Percentiles rank a stretch among this genome's conserved stretches.
phyloP scores from a whole-genome alignment of 2,888 invertebrate species.

The Cephalotes varians region DNA sequence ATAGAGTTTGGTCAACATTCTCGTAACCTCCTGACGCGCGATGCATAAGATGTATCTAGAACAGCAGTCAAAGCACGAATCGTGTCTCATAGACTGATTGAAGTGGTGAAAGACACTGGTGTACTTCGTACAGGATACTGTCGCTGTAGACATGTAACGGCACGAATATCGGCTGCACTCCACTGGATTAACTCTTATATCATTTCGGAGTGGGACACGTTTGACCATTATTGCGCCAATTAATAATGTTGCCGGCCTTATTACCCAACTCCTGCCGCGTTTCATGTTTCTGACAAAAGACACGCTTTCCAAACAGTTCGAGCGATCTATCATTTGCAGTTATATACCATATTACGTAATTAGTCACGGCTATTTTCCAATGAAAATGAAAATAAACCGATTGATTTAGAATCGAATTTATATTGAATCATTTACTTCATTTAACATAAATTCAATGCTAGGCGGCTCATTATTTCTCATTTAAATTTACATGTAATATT shows the following conservation, averaged over 20 bases:
- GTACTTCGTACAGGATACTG: neutral
- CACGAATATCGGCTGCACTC: slow-evolving; percentile 76
- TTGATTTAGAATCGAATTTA: neutral
- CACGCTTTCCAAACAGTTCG: neutral
- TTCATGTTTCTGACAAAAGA: slow-evolving; percentile 16
- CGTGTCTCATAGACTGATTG: slow-evolving; percentile 37
- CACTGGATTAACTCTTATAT: slow-evolving; percentile 79
- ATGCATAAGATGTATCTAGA: slow-evolving; percentile 23
- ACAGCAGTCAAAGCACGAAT: slow-evolving; percentile 29
- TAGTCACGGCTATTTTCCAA: neutral
- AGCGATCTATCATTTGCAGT: neutral
- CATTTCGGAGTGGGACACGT: slow-evolving; percentile 67
- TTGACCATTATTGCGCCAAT: slow-evolving; percentile 74
- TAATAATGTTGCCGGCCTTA: slow-evolving; percentile 70
- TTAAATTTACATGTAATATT: neutral
- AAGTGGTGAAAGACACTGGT: slow-evolving; percentile 52
- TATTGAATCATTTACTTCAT: too few relatives aligned
- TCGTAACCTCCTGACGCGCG: neutral
- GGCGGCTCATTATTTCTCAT: neutral
- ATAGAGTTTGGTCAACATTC: slow-evolving; percentile 12
- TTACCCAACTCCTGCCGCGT: slow-evolving; percentile 6
- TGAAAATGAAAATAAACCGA: too few relatives aligned
- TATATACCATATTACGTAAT: neutral
- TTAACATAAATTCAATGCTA: neutral
- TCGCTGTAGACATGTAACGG: slow-evolving; percentile 47